phyloP scores from a whole-genome alignment of 2,113 vertebrate genomes.

The Cebidichthys violaceus region DNA sequence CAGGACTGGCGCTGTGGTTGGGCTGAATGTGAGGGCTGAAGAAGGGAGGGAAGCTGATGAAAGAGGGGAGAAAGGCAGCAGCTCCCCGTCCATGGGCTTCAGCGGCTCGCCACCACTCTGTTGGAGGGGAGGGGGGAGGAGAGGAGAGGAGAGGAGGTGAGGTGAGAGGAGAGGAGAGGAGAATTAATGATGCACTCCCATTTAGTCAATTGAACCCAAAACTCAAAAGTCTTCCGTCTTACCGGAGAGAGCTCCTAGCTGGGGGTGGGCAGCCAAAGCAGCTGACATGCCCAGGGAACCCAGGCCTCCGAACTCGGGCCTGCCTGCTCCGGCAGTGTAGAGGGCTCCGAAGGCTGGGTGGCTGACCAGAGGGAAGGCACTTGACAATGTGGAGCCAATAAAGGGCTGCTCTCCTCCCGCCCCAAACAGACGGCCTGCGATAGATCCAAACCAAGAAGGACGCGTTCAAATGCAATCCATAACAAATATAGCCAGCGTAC shows the following conservation, averaged over 20 bases:
- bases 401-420: slow-evolving; percentile 89
- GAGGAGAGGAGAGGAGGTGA: neutral
- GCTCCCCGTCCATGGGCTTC: slow-evolving; percentile 89
- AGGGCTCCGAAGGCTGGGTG: slow-evolving; percentile 90
- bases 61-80: slow-evolving; percentile 93
- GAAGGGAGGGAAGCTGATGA: slow-evolving; percentile 92
- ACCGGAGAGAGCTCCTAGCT: slow-evolving; percentile 93
- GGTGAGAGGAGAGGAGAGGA: neutral
- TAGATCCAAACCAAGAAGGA: slow-evolving; percentile 38
- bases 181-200: slow-evolving; percentile 11
- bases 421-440: slow-evolving; percentile 90
- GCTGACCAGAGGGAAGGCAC: slow-evolving; percentile 93
- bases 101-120: slow-evolving; percentile 96
- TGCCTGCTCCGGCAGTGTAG: slow-evolving; percentile 87
- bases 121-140: neutral
- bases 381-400: slow-evolving; percentile 90
- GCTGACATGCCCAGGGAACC: slow-evolving; percentile 92
- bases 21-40: slow-evolving; percentile 90
- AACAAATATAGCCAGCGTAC: neutral
- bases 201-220: neutral
- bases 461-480: slow-evolving; percentile 39
- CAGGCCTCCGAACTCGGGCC: slow-evolving; percentile 92
- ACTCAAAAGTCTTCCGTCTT: slow-evolving; percentile 47
- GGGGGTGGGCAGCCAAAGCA: slow-evolving; percentile 90
- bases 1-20: slow-evolving; percentile 90